A percentile compares a stretch with the other conserved stretches of the same genome.
These are phyloP conservation scores for Nomada fabriciana DNA, from an alignment of 2,888 invertebrate species.

Conservation along the genomic window DNA sequence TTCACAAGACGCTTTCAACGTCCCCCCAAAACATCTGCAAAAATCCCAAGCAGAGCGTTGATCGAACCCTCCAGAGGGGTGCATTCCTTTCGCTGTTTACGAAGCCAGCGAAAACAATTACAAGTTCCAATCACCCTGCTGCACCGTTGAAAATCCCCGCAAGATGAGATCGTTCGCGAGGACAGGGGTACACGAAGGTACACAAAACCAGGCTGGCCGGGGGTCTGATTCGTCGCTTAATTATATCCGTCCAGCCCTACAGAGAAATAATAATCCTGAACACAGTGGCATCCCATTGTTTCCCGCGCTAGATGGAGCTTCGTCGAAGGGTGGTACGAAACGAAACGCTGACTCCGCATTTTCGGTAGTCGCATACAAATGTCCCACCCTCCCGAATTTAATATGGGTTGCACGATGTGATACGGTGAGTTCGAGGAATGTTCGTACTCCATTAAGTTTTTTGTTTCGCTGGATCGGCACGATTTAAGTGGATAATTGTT, in stretches of 20 bases:
- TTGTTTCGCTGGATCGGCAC: no score
- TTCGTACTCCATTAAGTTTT: no score
- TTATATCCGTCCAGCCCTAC: slow-evolving; percentile 41
- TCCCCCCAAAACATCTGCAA: slow-evolving; percentile 6
- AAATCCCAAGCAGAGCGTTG: neutral
- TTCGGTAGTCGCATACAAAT: neutral
- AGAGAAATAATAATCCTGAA: slow-evolving; percentile 54
- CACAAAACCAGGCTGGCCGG: slow-evolving; percentile 31
- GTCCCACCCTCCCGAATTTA: neutral
- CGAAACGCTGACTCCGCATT: neutral
- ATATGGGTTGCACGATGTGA: neutral
- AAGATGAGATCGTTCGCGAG: slow-evolving; percentile 38
- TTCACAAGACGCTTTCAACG: neutral
- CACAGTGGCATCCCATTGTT: slow-evolving; percentile 59
- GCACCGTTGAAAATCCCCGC: slow-evolving; percentile 24
- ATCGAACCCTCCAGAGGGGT: slow-evolving; percentile 65
- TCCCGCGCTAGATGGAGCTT: slow-evolving; percentile 10
- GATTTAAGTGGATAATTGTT: no score
- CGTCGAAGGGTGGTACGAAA: neutral
- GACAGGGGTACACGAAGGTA: slow-evolving; percentile 15
- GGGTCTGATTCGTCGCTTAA: slow-evolving; percentile 39
- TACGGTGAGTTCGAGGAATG: neutral
- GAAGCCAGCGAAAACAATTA: slow-evolving; percentile 54
- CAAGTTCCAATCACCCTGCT: slow-evolving; percentile 13
- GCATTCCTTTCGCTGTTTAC: slow-evolving; percentile 72